These are phyloP conservation scores for Lochmaea crataegi DNA, from an alignment of 2,888 invertebrate species.

Conservation along the genomic window DNA sequence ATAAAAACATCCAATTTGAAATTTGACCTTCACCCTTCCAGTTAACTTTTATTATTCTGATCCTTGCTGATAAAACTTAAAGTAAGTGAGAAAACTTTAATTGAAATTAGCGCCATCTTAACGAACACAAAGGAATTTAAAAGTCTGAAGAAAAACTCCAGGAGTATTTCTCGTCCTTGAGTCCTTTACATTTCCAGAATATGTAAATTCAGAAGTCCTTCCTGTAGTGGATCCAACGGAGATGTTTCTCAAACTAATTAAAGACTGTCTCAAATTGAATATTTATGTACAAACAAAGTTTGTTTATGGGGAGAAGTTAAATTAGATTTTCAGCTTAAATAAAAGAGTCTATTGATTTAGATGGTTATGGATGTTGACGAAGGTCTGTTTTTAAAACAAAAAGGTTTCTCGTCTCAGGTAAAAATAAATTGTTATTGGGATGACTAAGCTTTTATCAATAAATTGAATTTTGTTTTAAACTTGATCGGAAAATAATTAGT, in stretches of 20 bases:
- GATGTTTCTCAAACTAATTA: slow-evolving; percentile 37
- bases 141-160: slow-evolving; percentile 24
- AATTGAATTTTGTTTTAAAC: too few relatives aligned
- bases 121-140: slow-evolving; percentile 35
- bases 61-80: slow-evolving; percentile 5
- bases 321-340: slow-evolving; percentile 27
- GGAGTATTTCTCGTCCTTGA: slow-evolving; percentile 7
- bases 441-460: background rate
- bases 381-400: background rate
- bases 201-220: slow-evolving; percentile 32
- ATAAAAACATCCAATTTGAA: background rate
- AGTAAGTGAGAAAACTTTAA: slow-evolving; percentile 35
- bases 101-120: slow-evolving; percentile 36
- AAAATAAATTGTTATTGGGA: background rate
- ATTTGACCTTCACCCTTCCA: background rate
- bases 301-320: slow-evolving; percentile 32
- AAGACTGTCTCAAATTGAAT: slow-evolving; percentile 36
- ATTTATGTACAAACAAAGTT: slow-evolving; percentile 38
- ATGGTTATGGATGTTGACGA: slow-evolving; percentile 2
- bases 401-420: background rate
- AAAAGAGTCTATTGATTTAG: slow-evolving; percentile 28
- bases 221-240: slow-evolving; percentile 26
- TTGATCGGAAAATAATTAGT: too few relatives aligned
- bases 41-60: background rate
- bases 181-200: slow-evolving; percentile 26